A percentile compares a stretch with the other conserved stretches of the same genome.
These are phyloP conservation scores for Agelastica alni DNA, from an alignment of 2,888 invertebrate species.

Conservation along the genomic window DNA sequence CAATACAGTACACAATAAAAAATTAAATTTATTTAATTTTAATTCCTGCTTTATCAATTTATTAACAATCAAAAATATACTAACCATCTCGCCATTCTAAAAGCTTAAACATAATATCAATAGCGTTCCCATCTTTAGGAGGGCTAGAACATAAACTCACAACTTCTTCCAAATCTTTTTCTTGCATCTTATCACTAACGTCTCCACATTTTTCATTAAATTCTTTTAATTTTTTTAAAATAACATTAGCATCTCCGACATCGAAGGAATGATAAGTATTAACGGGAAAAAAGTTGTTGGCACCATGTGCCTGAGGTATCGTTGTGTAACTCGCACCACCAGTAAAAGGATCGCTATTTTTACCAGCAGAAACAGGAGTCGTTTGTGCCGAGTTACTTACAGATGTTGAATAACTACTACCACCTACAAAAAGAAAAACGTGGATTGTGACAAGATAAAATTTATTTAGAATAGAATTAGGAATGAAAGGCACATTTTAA, in stretches of 20 bases:
- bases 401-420: slow-evolving; percentile 52
- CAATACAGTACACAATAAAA: too few species aligned
- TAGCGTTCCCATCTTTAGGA: slow-evolving; percentile 57
- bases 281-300: slow-evolving; percentile 49
- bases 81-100: slow-evolving; percentile 76
- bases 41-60: not conserved
- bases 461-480: too few species aligned
- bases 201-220: slow-evolving; percentile 66
- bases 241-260: slow-evolving; percentile 74
- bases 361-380: slow-evolving; percentile 43
- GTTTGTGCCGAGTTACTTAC: slow-evolving; percentile 24
- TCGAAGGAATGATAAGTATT: slow-evolving; percentile 71
- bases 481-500: too few species aligned
- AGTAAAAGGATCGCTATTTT: slow-evolving; percentile 69
- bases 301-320: slow-evolving; percentile 45
- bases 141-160: slow-evolving; percentile 64
- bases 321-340: slow-evolving; percentile 50
- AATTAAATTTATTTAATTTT: not conserved
- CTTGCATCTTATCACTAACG: slow-evolving; percentile 57
- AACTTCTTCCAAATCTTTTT: slow-evolving; percentile 64
- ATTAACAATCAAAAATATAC: slow-evolving; percentile 1
- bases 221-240: slow-evolving; percentile 74
- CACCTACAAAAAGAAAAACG: slow-evolving; percentile 40
- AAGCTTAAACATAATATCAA: slow-evolving; percentile 64
- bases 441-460: too few species aligned